Base-by-base conservation (phyloP, 2,888 invertebrate genomes). In the Stenurella melanura region DNA sequence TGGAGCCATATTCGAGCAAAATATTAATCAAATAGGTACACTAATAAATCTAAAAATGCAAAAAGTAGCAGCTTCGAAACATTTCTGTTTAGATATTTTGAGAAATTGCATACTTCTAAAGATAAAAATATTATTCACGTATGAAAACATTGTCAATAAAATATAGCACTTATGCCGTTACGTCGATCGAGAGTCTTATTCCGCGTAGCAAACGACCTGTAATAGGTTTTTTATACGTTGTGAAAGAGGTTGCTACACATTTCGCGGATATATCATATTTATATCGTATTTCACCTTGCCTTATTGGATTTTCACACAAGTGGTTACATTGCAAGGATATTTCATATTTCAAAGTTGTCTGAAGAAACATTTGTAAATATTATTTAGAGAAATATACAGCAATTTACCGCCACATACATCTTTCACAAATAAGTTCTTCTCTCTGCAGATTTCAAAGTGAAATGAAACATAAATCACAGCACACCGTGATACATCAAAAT, bases 401-500 rank as follows among this genome's bases (percentile, higher is more conserved):
- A 19, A 11, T 72, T 42, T 56, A 21, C 60, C 21, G 50, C 17
- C 58, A 69, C 69, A 73, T 74, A 68, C 70, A 68, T 75, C 73
- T 69, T 73, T 19, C 56, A 30, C 60, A 60, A 60, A 72, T 69
- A 76, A 68, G 63, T 38, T 64, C 74, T 72, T 78, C 72, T 75
- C 76, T 73, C 69, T 56, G 68, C 69, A 75, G 75, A 78, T 38
- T 76, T 73, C 61, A 72, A 77, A 77, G 66, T 73, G 77, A 76
- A 76, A 76, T 69, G 66, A 63, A 77, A 77, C 75, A 80, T 80
- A 78, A 80, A 80, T 80, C 80, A 80, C 78, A 78, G 73, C 73
- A 78, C 67, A 70, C 69, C 61, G 78, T 67, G 77, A 80, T 80
- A 80, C 75, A 80, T 80, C 80, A 80, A 78, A 80, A 70, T 80